Evolutionary conservation across 2,888 invertebrate genomes (phyloP).

Genomic region (Pycnomerus fuliginosus): DNA sequence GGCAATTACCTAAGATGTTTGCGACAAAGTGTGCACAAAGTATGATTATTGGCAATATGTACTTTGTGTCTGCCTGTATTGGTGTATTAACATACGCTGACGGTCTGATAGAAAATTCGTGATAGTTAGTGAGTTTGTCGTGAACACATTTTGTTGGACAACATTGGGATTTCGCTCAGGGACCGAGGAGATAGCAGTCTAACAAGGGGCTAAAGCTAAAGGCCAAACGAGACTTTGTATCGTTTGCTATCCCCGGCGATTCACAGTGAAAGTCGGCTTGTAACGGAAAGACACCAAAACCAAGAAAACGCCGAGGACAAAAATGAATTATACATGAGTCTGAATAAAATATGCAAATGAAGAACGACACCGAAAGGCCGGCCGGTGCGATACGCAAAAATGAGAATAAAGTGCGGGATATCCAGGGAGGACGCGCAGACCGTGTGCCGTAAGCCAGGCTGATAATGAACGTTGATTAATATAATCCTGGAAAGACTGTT

Average conservation of each 20-base stretch:
- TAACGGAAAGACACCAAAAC: slow-evolving; percentile 29
- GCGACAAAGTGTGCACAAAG: too few relatives aligned
- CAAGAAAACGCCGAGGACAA: slow-evolving; percentile 35
- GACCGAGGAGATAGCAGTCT: slow-evolving; percentile 7
- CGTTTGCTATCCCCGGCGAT: slow-evolving; percentile 18
- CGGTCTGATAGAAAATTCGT: slow-evolving; percentile 19
- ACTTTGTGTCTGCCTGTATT: slow-evolving; percentile 7
- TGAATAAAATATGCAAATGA: slow-evolving; percentile 51
- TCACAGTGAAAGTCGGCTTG: background rate
- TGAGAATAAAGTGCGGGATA: slow-evolving; percentile 25
- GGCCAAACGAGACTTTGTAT: slow-evolving; percentile 37
- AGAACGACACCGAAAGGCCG: slow-evolving; percentile 38
- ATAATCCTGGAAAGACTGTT: slow-evolving; percentile 23
- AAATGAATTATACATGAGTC: slow-evolving; percentile 51
- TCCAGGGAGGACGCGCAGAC: slow-evolving; percentile 1
- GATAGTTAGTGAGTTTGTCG: slow-evolving; percentile 23
- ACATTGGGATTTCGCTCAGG: slow-evolving; percentile 11
- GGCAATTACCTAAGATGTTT: too few relatives aligned
- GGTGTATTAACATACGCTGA: slow-evolving; percentile 17
- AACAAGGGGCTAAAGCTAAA: slow-evolving; percentile 20
- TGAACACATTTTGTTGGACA: slow-evolving; percentile 15
- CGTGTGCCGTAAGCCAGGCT: slow-evolving; percentile 2
- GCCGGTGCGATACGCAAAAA: slow-evolving; percentile 31
- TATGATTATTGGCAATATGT: too few relatives aligned
- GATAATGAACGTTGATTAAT: slow-evolving; percentile 31